These are phyloP conservation scores for Palythoa caribaeorum DNA, from an alignment of 92 coral and sea anemone genomes.

Conservation along the genomic window DNA sequence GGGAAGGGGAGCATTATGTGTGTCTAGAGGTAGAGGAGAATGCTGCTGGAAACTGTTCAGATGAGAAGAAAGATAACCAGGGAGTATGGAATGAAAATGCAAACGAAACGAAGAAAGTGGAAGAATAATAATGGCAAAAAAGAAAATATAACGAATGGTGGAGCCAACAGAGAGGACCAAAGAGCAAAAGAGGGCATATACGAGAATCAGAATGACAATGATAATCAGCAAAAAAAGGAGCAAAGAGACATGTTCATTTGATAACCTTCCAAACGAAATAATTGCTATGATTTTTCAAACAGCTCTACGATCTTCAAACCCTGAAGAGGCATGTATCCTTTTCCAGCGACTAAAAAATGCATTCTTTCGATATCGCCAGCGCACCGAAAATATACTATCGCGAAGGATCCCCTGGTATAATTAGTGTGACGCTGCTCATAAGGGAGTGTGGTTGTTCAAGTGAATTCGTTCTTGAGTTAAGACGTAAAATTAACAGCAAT, in stretches of 20 bases:
- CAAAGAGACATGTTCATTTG: conserved; percentile 46
- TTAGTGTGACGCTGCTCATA: conserved; percentile 20
- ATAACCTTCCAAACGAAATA: conserved; percentile 53
- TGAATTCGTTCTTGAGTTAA: conserved; percentile 12
- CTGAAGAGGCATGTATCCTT: conserved; percentile 35
- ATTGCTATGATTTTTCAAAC: conserved; percentile 53
- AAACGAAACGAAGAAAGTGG: conserved; percentile 44
- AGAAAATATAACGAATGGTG: conserved; percentile 37
- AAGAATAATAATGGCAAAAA: conserved; percentile 33
- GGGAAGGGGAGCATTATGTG: conserved; percentile 44
- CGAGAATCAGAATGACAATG: conserved; percentile 47
- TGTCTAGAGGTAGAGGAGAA: conserved; percentile 35
- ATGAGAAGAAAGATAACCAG: conserved; percentile 41
- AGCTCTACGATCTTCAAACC: conserved; percentile 55
- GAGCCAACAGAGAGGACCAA: conserved; percentile 46
- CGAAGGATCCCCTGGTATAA: conserved; percentile 36
- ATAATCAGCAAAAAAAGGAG: conserved; percentile 44
- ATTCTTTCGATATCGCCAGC: conserved; percentile 51
- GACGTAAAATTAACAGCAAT: conserved; percentile 23
- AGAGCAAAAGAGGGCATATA: conserved; percentile 28
- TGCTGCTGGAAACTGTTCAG: conserved; percentile 46
- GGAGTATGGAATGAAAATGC: conserved; percentile 40
- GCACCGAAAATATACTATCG: conserved; percentile 33
- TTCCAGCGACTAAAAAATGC: conserved; percentile 49
- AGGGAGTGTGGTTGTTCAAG: conserved; percentile 5